Percentiles rank a stretch among this genome's conserved stretches.
These are phyloP conservation scores for Sterrhoptilus dennistouni DNA, from an alignment of 2,113 vertebrate species.

Conservation along the genomic window DNA sequence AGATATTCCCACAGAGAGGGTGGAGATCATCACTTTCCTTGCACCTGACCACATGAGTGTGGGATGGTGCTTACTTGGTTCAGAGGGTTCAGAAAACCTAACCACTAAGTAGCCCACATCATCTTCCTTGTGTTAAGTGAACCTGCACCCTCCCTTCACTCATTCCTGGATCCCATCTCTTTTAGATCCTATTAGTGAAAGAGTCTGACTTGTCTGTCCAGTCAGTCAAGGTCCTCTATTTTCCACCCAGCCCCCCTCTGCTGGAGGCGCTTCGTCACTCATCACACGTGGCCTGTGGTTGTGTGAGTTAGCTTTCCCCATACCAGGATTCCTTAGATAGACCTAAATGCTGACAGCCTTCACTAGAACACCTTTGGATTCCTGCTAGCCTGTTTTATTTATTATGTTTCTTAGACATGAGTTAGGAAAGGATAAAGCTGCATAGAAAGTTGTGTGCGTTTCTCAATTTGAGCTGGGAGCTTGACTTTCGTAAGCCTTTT, in stretches of 20 bases:
- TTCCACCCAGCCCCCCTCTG: not conserved
- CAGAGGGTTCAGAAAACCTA: not conserved
- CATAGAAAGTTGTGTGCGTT: not conserved
- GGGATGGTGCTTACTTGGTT: not conserved
- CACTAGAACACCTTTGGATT: not conserved
- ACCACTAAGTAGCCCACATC: not conserved
- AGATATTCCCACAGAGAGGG: not conserved
- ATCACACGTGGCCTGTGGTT: fast-evolving
- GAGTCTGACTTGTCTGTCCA: not conserved
- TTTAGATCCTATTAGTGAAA: not conserved
- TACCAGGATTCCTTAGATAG: not conserved
- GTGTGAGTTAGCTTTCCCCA: not conserved
- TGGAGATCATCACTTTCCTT: not conserved
- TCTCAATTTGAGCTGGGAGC: not conserved
- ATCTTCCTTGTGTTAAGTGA: not conserved
- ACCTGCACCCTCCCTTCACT: not conserved
- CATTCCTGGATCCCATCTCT: not conserved
- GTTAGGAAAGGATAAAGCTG: not conserved
- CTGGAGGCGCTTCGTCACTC: not conserved
- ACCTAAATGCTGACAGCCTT: not conserved
- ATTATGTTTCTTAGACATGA: not conserved
- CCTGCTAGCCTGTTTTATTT: not conserved
- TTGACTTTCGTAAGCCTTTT: not conserved
- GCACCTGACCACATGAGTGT: not conserved
- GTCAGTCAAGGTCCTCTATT: not conserved